Base-by-base conservation (phyloP, 2,113 vertebrate species). In the Chlorodrepanis virens region DNA sequence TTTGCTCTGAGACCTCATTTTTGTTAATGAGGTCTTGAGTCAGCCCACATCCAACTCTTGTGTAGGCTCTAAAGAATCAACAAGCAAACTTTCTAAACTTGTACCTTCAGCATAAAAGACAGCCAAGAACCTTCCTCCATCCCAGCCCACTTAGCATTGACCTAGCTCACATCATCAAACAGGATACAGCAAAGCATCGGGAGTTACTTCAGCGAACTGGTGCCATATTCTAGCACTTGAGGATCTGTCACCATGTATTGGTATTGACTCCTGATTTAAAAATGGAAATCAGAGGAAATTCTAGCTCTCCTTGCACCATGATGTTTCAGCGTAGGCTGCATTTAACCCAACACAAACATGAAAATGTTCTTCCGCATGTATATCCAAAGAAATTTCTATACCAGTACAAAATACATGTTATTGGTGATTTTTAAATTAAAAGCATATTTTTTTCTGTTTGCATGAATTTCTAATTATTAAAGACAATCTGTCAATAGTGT, bases 381-480 rank as follows among this genome's bases (percentile, higher is more conserved):
- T 53, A 61, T 40, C 11, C 18, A 49, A 69, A 45, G 40, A 74
- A 76, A 67, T 25, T 29, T 33, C 49, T 65, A 33, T 5, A 39
- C n/a, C 18, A 13, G 28, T 50, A 82, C 15, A 74, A 76, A 86
- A 63, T 59, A 44, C 7, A 74, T 5, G 0, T 7, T 35, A 72
- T 10, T 50, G 14, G 6, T 60, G 5, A 71, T 4, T 67, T 92
- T 84, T 70, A 75, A 75, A 64, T 29, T 86, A n/a, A 89, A 87
- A 1, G 0, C 3, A 3, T 6, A 0, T 64, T 80, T 50, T 42
- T 85, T 22, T 8, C 12, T 44, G 4, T 67, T 82, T 82, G 76
- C 11, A 74, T 80, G 5, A 45, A 31, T 44, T 77, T 80, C 3
- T 47, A 33, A 75, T n/a, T 14, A 27, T 68, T 68, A 69, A 93